Conservation (phyloP, 2,888 invertebrate genomes). For the Troilus luridus region DNA sequence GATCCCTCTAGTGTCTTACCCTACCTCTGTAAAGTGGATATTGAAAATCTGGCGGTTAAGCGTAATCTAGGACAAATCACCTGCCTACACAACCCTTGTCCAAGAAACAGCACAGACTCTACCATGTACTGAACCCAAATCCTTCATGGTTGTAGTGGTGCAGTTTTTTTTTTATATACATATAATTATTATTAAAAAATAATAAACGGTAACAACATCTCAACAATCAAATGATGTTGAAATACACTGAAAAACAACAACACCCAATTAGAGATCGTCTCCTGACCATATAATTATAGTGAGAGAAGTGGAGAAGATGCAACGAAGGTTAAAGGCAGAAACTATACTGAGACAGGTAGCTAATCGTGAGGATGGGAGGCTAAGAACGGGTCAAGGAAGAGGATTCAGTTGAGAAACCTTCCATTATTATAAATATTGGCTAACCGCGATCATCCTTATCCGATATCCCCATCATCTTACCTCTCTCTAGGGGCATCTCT, state of each 20-base stretch:
- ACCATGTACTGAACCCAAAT: no score
- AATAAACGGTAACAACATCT: no score
- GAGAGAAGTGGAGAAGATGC: background rate
- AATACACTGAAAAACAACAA: background rate
- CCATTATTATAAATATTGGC: conserved; percentile 12
- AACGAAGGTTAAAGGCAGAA: background rate
- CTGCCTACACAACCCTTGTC: no score
- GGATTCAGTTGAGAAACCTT: background rate
- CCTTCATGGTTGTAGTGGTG: no score
- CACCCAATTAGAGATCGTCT: background rate
- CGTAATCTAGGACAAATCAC: no score
- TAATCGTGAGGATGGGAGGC: background rate
- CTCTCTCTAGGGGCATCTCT: background rate
- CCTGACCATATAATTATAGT: background rate
- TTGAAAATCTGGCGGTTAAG: no score
- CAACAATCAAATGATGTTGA: background rate
- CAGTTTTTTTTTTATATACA: no score
- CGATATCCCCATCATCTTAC: background rate
- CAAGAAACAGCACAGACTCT: no score
- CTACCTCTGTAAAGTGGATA: no score
- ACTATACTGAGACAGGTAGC: conserved; percentile 20
- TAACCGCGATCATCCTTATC: background rate
- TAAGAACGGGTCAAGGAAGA: conserved; percentile 15
- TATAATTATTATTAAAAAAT: no score
- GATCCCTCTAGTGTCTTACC: no score